Base-by-base conservation (phyloP, 64 coral and sea anemone genomes). In the Porites australiensis region DNA sequence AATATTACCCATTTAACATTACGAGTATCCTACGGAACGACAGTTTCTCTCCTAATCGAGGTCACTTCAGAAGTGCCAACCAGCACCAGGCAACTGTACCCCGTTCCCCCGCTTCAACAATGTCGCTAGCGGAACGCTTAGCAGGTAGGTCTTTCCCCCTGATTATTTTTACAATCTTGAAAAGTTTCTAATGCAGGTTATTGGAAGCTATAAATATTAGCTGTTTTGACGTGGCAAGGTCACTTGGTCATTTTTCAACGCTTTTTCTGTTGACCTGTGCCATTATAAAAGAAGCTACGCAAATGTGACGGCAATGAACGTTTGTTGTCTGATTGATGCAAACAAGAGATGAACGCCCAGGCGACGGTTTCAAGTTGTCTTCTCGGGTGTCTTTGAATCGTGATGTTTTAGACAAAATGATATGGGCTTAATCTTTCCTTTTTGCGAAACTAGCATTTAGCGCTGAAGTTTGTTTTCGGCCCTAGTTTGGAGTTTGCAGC, bases 51-150 rank as follows among this genome's bases (percentile, higher is more conserved):
- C 45, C 81, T 66, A 67, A 65, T 50, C 60, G 44, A 63, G 81
- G 81, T 83, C 81, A 83, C 62, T 67, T 83, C 63, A 68, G 6
- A 3, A 51, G 81, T 83, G 61, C 10, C 44, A 68, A n/a, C 12
- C 43, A 18, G 47, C 61, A 66, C 44, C 18, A 83, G 2, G 45
- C 81, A 57, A 12, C 54, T 46, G 81, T 49, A 19, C 62, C 46
- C 13, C 21, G 50, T 67, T 15, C 63, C 13, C 45, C 46, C 20
- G 78, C 55, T 43, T 44, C 16, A 13, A 76, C 10, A 13, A 83
- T 83, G 81, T 83, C 81, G 61, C 68, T 83, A 27, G 81, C 81
- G 2, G 81, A 83, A 45, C 81, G 81, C 61, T 67, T 83, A 50
- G 81, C 81, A 83, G 81, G 81, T 83, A 66, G 19, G 63, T 22